Percentiles rank a stretch among this genome's conserved stretches.
phyloP scores from a whole-genome alignment of 2,888 invertebrate genomes.

The Ceraclea dissimilis region DNA sequence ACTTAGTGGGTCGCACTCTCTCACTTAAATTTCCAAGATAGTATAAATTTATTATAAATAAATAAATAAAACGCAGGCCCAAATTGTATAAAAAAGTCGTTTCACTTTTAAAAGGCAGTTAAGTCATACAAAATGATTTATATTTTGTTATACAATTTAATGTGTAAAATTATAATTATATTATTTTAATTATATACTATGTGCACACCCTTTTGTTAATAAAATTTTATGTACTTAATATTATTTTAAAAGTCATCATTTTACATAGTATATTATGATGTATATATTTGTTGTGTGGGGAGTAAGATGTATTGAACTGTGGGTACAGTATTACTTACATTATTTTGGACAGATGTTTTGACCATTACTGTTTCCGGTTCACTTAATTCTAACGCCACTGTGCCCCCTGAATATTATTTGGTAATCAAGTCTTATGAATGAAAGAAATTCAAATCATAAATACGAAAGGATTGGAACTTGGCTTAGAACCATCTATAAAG shows the following conservation, averaged over 20 bases:
- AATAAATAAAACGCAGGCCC: too few relatives aligned
- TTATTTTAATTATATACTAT: not conserved
- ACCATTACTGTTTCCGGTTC: not conserved
- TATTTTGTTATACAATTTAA: not conserved
- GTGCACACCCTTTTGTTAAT: not conserved
- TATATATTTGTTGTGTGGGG: not conserved
- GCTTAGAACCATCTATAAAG: too few relatives aligned
- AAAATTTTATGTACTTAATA: not conserved
- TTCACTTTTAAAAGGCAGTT: constrained; percentile 1
- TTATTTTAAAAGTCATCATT: constrained; percentile 1
- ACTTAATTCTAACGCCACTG: not conserved
- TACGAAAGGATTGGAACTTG: too few relatives aligned
- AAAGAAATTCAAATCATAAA: too few relatives aligned
- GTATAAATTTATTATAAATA: too few relatives aligned
- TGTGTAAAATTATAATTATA: not conserved
- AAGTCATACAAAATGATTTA: not conserved
- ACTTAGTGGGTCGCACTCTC: too few relatives aligned
- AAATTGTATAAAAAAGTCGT: too few relatives aligned
- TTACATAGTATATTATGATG: not conserved
- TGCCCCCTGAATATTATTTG: too few relatives aligned
- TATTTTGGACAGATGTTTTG: constrained; percentile 1
- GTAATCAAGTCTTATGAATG: too few relatives aligned
- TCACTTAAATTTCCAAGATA: too few relatives aligned
- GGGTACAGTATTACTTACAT: not conserved
- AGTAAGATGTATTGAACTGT: too few relatives aligned